Evolutionary conservation across 1,140 invertebrate genomes (phyloP), one percentile per base, ranked within the genome.

Genomic region (Ridgeia piscesae): DNA sequence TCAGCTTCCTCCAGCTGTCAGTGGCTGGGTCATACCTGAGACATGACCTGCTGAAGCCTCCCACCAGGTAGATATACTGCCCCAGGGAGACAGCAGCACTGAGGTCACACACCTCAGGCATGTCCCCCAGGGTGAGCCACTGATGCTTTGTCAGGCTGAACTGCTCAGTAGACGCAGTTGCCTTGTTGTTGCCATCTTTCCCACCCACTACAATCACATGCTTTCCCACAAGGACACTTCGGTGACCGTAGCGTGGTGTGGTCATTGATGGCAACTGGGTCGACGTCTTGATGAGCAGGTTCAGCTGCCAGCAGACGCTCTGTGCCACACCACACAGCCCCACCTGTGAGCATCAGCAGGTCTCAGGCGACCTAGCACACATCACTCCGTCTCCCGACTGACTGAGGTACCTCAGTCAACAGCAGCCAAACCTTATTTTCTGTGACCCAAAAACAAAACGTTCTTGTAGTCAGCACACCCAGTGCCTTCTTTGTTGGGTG

Each of bases 51-150:
- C 21, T 35, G 91, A 6, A 91, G 58, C 33, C 91, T 48, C 34
- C 91, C 91, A 91, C 14, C 33, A 91, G 21, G 91, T 35, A 91
- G 9, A 91, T 91, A 6, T 2, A 33, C 21, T n/a, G 31, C 31
- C 48, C 34, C 2, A 91, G 33, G 21, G 91, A 33, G 9, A 48
- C 91, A 0, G 48, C 91, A 33, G 91, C 34, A 33, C 91, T 35
- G 17, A 91, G 34, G 6, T 48, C 0, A 58, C 1, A 91, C 35
- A 33, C 1, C 33, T 35, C 91, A 58, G 6, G 91, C 34, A 35
- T 91, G 91, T 34, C 91, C 33, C n/a, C 34, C 91, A 35, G 91
- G 34, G 91, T 48, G 42, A 33, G 33, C 91, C 91, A 91, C 33
- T 48, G 91, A 33, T n/a, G 34, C 34, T 33, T 8, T 21, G 17